These are phyloP conservation scores for Idaea biselata DNA, from an alignment of 2,888 invertebrate species.

Conservation along the genomic window DNA sequence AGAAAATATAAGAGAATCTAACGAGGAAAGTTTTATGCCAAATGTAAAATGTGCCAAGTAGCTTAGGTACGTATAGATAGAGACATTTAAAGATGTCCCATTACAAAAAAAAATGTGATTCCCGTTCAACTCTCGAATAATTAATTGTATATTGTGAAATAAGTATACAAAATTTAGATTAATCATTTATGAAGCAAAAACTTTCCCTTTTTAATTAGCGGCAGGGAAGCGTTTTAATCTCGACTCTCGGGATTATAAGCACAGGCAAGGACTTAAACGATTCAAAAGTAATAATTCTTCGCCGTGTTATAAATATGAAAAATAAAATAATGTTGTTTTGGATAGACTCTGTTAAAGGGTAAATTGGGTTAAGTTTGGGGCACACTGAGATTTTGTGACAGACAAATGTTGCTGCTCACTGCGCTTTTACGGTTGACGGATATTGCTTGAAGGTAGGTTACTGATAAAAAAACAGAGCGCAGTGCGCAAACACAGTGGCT, in stretches of 20 bases:
- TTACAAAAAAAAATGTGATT: slow-evolving; percentile 4
- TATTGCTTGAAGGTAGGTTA: background rate
- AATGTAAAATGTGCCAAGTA: no score
- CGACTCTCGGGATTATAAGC: slow-evolving; percentile 68
- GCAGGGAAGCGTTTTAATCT: slow-evolving; percentile 70
- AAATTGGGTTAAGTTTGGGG: slow-evolving; percentile 27
- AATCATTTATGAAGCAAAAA: slow-evolving; percentile 66
- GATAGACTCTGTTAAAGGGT: slow-evolving; percentile 46
- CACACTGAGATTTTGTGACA: slow-evolving; percentile 28
- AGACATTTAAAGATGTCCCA: no score
- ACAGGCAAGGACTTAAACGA: slow-evolving; percentile 79
- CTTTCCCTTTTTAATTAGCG: slow-evolving; percentile 75
- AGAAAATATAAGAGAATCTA: no score
- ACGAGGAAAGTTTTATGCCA: no score
- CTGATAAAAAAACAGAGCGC: background rate
- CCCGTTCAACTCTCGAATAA: slow-evolving; percentile 15
- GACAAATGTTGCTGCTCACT: background rate
- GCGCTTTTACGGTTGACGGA: background rate
- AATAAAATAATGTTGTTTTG: slow-evolving; percentile 55
- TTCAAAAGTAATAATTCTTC: slow-evolving; percentile 79
- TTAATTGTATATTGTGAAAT: slow-evolving; percentile 16
- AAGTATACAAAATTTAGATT: slow-evolving; percentile 43
- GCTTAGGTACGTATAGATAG: no score
- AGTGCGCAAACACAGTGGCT: background rate
- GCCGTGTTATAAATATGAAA: slow-evolving; percentile 74